Conservation (phyloP, 1,140 invertebrate species). For the Drosophila kanapiae region DNA sequence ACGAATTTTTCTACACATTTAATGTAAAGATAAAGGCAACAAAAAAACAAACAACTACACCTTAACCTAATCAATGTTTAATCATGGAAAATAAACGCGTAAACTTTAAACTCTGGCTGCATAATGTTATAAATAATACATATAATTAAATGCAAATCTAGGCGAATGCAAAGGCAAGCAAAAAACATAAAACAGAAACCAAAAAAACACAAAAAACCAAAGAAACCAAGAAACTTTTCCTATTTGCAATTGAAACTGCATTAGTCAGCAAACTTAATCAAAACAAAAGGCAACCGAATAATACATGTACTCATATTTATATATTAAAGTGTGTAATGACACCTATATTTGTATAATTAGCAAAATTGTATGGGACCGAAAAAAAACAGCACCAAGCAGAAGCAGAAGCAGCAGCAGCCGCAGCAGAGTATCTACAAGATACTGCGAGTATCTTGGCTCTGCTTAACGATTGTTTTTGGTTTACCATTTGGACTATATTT, state of each 20-base stretch:
- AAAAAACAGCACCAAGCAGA: constrained; percentile 51
- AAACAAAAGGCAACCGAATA: constrained; percentile 75
- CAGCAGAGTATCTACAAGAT: constrained; percentile 32
- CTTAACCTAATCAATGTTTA: constrained; percentile 69
- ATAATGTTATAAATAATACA: constrained; percentile 43
- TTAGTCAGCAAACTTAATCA: constrained; percentile 78
- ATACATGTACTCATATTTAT: constrained; percentile 60
- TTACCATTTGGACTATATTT: constrained; percentile 30
- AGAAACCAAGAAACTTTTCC: constrained; percentile 49
- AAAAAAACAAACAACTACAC: constrained; percentile 36
- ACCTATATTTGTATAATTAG: constrained; percentile 77
- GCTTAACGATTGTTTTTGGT: constrained; percentile 47
- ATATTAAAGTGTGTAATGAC: constrained; percentile 52
- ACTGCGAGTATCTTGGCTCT: constrained; percentile 19
- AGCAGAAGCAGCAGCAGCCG: constrained; percentile 21
- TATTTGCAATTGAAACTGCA: constrained; percentile 78
- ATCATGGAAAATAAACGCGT: constrained; percentile 41
- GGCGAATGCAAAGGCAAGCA: constrained; percentile 56
- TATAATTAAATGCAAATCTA: constrained; percentile 54
- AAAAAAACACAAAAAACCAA: constrained; percentile 3
- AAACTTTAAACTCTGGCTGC: constrained; percentile 60
- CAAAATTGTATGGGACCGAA: constrained; percentile 79
- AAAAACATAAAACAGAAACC: constrained; percentile 19
- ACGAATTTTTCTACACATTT: constrained; percentile 83
- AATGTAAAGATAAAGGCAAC: constrained; percentile 69